phyloP scores from a whole-genome alignment of 2,113 vertebrate genomes.

The Rhagologus leucostigma region DNA sequence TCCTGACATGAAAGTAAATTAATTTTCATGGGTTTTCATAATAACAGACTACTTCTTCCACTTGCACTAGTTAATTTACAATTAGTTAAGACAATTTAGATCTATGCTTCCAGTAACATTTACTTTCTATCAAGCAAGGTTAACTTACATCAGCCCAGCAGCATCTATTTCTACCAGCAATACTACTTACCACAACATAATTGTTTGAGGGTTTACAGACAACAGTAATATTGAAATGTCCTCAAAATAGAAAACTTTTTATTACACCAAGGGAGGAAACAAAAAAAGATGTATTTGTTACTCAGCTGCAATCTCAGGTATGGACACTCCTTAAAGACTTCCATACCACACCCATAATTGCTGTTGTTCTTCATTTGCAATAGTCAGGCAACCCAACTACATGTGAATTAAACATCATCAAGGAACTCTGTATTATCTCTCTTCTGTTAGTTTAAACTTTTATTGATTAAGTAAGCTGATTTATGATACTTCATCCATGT shows the following conservation, averaged over 20 bases:
- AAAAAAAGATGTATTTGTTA: neutral
- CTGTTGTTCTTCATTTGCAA: neutral
- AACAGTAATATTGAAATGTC: neutral
- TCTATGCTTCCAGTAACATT: neutral
- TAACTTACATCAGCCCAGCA: neutral
- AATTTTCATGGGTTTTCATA: neutral
- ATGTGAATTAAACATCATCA: neutral
- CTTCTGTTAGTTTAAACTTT: neutral
- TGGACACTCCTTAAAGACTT: neutral
- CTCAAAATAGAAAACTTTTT: neutral
- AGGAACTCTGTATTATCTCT: neutral
- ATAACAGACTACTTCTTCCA: neutral
- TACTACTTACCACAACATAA: neutral
- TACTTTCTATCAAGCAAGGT: neutral
- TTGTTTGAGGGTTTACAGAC: neutral
- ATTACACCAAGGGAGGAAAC: neutral
- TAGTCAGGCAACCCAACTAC: neutral
- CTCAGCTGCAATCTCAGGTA: neutral
- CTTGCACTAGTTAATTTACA: neutral
- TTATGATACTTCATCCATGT: neutral
- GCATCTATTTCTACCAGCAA: neutral
- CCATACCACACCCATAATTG: neutral
- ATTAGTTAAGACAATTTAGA: neutral
- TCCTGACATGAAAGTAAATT: neutral
- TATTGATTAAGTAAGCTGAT: neutral